These are phyloP conservation scores for Heliconius ethilla DNA, from an alignment of 2,888 invertebrate species.

Conservation along the genomic window DNA sequence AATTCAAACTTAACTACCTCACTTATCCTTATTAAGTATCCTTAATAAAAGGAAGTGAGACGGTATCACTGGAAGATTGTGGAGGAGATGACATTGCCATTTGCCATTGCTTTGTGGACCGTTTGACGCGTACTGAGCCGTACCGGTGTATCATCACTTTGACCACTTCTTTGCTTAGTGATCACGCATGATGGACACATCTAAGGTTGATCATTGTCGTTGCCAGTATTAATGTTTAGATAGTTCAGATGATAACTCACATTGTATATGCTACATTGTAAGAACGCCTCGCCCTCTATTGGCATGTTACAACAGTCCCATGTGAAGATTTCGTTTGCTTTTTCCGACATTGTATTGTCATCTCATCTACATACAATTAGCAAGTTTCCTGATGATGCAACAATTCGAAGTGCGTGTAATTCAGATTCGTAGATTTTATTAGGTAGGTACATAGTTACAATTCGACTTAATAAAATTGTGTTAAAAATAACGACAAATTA, in stretches of 20 bases:
- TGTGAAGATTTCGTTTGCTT: not conserved
- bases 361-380: no score
- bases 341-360: not conserved
- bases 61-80: no score
- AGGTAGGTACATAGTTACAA: no score
- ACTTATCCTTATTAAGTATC: no score
- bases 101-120: not conserved
- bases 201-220: not conserved
- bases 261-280: not conserved
- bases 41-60: no score
- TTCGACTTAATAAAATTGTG: no score
- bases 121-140: not conserved
- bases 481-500: no score
- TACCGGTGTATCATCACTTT: not conserved
- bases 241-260: not conserved
- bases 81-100: not conserved
- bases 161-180: not conserved
- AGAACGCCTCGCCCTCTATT: not conserved
- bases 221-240: not conserved
- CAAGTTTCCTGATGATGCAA: no score
- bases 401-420: no score
- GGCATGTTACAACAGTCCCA: not conserved
- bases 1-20: no score
- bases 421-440: no score
- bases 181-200: not conserved